Percentiles rank a stretch among this genome's conserved stretches.
These are phyloP conservation scores for Thereva unica DNA, from an alignment of 2,888 invertebrate genomes.

Conservation along the genomic window DNA sequence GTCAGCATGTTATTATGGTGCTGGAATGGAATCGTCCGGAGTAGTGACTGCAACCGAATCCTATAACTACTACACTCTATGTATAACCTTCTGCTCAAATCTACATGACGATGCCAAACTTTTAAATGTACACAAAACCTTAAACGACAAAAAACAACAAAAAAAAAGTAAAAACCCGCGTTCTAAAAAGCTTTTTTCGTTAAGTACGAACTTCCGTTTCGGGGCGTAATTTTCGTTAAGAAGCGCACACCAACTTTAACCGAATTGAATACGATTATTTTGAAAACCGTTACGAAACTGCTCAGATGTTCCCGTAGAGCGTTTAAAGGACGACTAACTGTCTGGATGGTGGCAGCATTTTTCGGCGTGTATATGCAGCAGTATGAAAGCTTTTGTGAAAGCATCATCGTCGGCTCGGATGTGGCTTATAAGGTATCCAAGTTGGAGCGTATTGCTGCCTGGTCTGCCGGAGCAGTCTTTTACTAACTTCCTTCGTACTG, in stretches of 20 bases:
- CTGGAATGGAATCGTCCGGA: conserved; percentile 3
- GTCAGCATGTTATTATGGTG: conserved; percentile 26
- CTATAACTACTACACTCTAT: neutral
- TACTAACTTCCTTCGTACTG: no score
- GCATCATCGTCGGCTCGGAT: neutral
- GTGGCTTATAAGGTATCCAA: no score
- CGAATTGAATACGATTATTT: conserved; percentile 1
- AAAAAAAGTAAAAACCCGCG: conserved; percentile 1
- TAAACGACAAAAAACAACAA: conserved; percentile 3
- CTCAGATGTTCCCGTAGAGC: conserved; percentile 16
- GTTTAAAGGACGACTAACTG: conserved; percentile 31
- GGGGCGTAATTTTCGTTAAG: conserved; percentile 21
- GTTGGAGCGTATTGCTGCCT: no score
- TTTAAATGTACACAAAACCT: neutral
- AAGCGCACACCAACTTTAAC: conserved; percentile 15
- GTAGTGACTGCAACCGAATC: neutral
- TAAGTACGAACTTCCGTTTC: neutral
- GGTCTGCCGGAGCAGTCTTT: no score
- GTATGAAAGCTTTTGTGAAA: conserved; percentile 23
- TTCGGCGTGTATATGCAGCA: conserved; percentile 8
- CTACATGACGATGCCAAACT: no score
- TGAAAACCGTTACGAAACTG: neutral
- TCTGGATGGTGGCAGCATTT: conserved; percentile 19
- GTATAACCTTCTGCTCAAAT: no score
- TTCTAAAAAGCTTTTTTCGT: neutral